These are phyloP conservation scores for Pelecanoides urinatrix DNA, from an alignment of 2,113 vertebrate species.

Conservation along the genomic window DNA sequence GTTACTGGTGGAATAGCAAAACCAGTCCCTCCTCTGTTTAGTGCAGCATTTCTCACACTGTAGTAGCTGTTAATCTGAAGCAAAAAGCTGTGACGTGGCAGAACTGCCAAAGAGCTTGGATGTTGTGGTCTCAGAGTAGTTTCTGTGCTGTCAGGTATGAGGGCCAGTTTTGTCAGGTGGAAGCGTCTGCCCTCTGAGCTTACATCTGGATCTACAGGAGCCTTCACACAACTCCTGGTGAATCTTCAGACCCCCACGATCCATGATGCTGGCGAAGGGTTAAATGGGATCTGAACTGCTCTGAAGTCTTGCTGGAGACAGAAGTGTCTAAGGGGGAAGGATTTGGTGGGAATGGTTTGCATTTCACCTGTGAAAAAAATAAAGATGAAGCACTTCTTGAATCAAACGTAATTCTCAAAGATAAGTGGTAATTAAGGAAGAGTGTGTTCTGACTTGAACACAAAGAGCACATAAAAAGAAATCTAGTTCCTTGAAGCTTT, in stretches of 20 bases:
- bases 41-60: background rate
- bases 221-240: background rate
- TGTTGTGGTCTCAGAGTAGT: background rate
- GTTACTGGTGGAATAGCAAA: background rate
- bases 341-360: background rate
- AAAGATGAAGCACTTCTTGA: background rate
- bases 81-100: background rate
- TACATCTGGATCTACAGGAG: background rate
- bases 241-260: background rate
- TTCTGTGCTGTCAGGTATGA: background rate
- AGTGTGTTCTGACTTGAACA: slow-evolving; percentile 40
- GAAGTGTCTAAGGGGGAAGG: background rate
- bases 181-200: background rate
- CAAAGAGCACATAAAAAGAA: slow-evolving; percentile 26
- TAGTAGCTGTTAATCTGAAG: background rate
- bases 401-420: background rate
- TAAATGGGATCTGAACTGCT: background rate
- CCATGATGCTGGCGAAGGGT: background rate
- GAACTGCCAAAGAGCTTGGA: background rate
- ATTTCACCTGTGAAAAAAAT: background rate
- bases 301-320: background rate
- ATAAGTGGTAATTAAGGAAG: slow-evolving; percentile 35
- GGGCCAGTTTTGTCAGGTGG: background rate
- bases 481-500: slow-evolving; percentile 23
- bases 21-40: background rate